phyloP scores from a whole-genome alignment of 1,140 invertebrate genomes.

The Aphidius gifuensis region DNA sequence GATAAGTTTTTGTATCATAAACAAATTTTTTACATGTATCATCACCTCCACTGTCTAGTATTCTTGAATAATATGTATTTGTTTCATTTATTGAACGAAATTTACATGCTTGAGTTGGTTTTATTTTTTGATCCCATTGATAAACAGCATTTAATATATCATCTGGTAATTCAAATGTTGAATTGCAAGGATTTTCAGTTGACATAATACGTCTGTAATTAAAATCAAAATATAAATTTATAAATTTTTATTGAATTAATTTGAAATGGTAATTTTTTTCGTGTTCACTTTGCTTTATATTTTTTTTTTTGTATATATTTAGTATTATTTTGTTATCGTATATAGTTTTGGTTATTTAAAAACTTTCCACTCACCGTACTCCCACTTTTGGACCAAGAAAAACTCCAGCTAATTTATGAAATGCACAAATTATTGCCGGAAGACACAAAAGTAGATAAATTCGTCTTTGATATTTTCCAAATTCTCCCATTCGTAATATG shows the following conservation, averaged over 20 bases:
- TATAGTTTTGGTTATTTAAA: constrained; percentile 25
- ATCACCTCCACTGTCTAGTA: constrained; percentile 43
- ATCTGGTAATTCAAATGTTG: constrained; percentile 52
- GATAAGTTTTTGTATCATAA: constrained; percentile 60
- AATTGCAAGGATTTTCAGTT: constrained; percentile 55
- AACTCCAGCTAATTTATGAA: constrained; percentile 73
- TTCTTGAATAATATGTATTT: constrained; percentile 34
- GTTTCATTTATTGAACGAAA: constrained; percentile 49
- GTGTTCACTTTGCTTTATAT: too few relatives aligned
- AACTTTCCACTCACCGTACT: constrained; percentile 54
- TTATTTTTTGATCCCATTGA: constrained; percentile 53
- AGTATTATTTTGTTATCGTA: background rate
- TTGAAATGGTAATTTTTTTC: too few relatives aligned
- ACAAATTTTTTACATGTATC: constrained; percentile 59
- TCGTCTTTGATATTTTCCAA: constrained; percentile 70
- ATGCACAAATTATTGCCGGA: constrained; percentile 70
- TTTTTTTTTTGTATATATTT: background rate
- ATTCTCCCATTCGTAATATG: constrained; percentile 67
- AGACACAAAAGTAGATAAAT: constrained; percentile 70
- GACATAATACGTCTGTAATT: constrained; percentile 61
- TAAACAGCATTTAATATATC: constrained; percentile 56
- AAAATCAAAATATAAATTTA: constrained; percentile 20
- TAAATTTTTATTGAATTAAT: background rate
- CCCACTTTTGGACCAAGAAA: constrained; percentile 67
- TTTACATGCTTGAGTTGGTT: constrained; percentile 33